Conservation (phyloP, 2,888 invertebrate genomes). For the Allygus modestus region DNA sequence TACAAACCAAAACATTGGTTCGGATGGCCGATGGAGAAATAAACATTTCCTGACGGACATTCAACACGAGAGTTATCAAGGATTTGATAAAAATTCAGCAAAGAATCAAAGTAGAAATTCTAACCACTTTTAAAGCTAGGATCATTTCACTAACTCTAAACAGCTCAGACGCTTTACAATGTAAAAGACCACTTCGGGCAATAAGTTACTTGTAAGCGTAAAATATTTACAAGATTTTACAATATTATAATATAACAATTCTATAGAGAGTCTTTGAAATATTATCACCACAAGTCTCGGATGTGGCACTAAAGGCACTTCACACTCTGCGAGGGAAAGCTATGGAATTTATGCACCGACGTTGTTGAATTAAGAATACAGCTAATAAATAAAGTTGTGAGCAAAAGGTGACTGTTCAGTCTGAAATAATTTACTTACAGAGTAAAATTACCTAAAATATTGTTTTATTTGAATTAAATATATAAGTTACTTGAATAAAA, state of each 20-base stretch:
- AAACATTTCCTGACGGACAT: neutral
- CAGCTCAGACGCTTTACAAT: conserved; percentile 23
- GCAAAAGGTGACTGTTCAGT: too few species aligned
- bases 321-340: conserved; percentile 37
- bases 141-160: conserved; percentile 28
- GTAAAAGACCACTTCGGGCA: conserved; percentile 34
- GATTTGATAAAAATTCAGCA: conserved; percentile 25
- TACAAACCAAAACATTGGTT: conserved; percentile 40
- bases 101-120: conserved; percentile 39
- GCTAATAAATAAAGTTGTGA: too few species aligned
- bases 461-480: too few species aligned
- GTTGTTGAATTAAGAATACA: too few species aligned
- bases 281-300: neutral
- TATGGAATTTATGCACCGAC: neutral
- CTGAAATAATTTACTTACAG: too few species aligned
- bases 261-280: conserved; percentile 29
- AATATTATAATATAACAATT: neutral
- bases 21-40: neutral
- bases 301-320: conserved; percentile 33
- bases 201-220: conserved; percentile 48
- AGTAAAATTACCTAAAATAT: too few species aligned
- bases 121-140: conserved; percentile 44
- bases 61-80: neutral
- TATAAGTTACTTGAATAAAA: too few species aligned
- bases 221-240: conserved; percentile 45